A percentile compares a stretch with the other conserved stretches of the same genome.
phyloP scores from a whole-genome alignment of 2,888 invertebrate species.

The Agapostemon virescens region DNA sequence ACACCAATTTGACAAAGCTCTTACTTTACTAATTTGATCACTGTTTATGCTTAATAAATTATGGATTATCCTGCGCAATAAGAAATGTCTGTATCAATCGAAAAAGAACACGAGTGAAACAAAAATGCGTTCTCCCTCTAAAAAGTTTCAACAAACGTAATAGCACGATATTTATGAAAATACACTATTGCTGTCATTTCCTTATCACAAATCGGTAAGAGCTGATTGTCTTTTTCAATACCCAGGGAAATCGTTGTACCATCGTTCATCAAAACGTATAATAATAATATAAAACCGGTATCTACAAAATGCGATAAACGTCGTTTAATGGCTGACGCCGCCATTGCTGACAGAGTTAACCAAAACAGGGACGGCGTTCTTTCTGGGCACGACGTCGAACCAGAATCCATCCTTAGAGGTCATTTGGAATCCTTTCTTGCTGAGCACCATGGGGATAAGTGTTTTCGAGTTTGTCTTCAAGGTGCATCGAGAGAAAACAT shows the following conservation, averaged over 20 bases:
- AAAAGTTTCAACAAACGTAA: no score
- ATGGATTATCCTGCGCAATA: not conserved
- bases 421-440: slow-evolving; percentile 51
- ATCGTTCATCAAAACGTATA: not conserved
- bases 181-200: no score
- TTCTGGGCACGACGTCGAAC: slow-evolving; percentile 61
- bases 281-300: not conserved
- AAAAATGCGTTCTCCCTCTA: no score
- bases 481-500: slow-evolving; percentile 63
- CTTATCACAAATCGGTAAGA: not conserved
- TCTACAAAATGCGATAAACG: not conserved
- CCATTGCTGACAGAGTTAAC: not conserved
- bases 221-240: not conserved
- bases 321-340: not conserved
- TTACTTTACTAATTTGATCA: not conserved
- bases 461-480: slow-evolving; percentile 63
- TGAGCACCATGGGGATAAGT: slow-evolving; percentile 59
- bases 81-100: no score
- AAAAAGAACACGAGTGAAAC: no score
- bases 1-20: not conserved
- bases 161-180: no score
- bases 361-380: not conserved
- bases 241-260: not conserved
- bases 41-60: not conserved
- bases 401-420: slow-evolving; percentile 66